Conservation (phyloP, 2,797 vertebrate species). For the Muraenolepis orangiensis region DNA sequence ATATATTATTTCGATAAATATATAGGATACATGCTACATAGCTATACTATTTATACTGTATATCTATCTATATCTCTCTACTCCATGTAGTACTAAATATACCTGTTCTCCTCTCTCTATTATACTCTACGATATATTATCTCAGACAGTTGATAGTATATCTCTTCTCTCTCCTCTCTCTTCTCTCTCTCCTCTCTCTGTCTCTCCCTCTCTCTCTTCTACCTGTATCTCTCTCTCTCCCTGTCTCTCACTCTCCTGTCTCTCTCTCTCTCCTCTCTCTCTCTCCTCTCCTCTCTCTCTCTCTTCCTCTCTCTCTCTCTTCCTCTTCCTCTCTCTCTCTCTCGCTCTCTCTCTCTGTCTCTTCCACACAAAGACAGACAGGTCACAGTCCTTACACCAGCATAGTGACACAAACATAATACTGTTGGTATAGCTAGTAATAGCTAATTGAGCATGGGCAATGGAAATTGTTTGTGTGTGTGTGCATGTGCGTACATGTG, state of each 20-base stretch:
- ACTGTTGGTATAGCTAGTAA: background rate
- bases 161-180: no score
- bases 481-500: constrained; percentile 13
- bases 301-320: constrained; percentile 4
- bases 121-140: no score
- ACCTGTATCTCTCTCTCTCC: background rate
- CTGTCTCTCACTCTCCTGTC: constrained; percentile 25
- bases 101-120: no score
- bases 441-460: background rate
- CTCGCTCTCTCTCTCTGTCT: constrained; percentile 25
- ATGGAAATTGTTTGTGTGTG: background rate
- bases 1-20: no score
- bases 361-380: constrained; percentile 4
- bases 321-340: constrained; percentile 8
- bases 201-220: no score
- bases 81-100: no score
- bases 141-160: no score
- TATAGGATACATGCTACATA: no score
- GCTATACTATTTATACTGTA: no score
- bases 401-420: constrained; percentile 32
- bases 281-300: constrained; percentile 27
- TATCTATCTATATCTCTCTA: no score
- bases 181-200: no score
- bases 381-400: constrained; percentile 18
- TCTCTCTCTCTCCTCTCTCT: constrained; percentile 27